These are phyloP conservation scores for Dreissena polymorpha DNA, from an alignment of 1,140 invertebrate species.

Conservation along the genomic window DNA sequence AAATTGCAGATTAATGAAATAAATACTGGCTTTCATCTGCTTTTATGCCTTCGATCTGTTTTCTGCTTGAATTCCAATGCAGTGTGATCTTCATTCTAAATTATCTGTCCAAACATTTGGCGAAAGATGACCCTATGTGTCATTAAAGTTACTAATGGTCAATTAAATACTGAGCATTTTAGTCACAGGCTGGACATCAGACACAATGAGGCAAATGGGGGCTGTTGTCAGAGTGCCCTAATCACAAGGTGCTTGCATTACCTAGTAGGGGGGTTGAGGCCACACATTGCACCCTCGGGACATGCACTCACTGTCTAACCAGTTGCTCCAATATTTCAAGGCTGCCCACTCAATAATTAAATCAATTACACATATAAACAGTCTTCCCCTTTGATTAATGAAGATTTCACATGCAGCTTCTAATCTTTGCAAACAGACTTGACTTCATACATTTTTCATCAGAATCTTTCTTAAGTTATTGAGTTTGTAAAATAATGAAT, in stretches of 20 bases:
- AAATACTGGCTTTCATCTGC: constrained; percentile 39
- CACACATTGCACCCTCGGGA: neutral
- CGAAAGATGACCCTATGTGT: constrained; percentile 37
- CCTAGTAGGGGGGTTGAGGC: neutral
- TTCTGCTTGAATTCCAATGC: constrained; percentile 28
- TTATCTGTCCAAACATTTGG: constrained; percentile 40
- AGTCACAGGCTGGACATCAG: neutral
- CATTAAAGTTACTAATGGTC: constrained; percentile 32
- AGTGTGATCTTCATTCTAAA: constrained; percentile 28
- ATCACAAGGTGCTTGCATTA: neutral
- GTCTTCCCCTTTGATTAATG: too few relatives aligned
- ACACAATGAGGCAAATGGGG: constrained; percentile 7
- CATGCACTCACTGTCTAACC: neutral
- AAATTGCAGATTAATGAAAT: constrained; percentile 48
- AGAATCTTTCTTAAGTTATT: too few relatives aligned
- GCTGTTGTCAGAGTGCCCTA: neutral
- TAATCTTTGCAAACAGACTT: too few relatives aligned
- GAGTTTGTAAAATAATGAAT: too few relatives aligned
- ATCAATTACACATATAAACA: too few relatives aligned
- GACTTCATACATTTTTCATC: too few relatives aligned
- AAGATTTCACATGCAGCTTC: too few relatives aligned
- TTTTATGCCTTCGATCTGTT: constrained; percentile 29
- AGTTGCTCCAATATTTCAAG: too few relatives aligned
- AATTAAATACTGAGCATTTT: constrained; percentile 9
- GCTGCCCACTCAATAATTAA: too few relatives aligned